Conservation (phyloP, 1,140 invertebrate genomes). For the Eubasilissa regina region DNA sequence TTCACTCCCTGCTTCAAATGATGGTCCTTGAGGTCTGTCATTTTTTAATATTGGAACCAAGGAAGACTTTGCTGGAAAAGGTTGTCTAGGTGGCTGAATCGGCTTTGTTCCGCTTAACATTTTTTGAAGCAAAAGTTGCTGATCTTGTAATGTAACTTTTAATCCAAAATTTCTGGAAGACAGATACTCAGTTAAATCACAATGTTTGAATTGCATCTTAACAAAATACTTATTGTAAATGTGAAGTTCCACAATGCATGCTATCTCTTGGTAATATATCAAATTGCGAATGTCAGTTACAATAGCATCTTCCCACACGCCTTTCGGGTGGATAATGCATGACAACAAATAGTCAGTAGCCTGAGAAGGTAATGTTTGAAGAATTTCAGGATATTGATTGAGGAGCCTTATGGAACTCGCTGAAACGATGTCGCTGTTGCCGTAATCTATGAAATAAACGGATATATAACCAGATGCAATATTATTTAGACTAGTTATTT, state of each 20-base stretch:
- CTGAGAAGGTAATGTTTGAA: constrained; percentile 71
- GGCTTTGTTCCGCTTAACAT: constrained; percentile 22
- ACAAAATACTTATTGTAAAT: constrained; percentile 36
- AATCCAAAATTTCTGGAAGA: constrained; percentile 45
- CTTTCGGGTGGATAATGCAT: constrained; percentile 67
- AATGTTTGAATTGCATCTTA: constrained; percentile 65
- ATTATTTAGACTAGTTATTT: constrained; percentile 70
- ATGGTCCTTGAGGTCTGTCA: neutral
- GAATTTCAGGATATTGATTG: constrained; percentile 69
- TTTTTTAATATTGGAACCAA: neutral
- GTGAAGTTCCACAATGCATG: constrained; percentile 63
- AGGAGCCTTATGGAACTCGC: constrained; percentile 73
- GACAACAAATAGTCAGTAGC: constrained; percentile 75
- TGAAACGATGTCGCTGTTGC: constrained; percentile 75
- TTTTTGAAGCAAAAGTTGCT: constrained; percentile 46
- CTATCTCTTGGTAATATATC: constrained; percentile 71
- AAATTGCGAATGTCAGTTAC: constrained; percentile 69
- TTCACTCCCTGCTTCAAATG: neutral
- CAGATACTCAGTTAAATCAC: constrained; percentile 68
- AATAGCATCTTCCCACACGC: constrained; percentile 70
- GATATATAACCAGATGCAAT: constrained; percentile 69
- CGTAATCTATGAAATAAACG: constrained; percentile 82
- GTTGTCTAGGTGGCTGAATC: neutral
- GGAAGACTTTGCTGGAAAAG: neutral
- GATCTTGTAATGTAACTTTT: constrained; percentile 48